Evolutionary conservation across 2,797 vertebrate genomes (phyloP), one percentile per base, ranked within the genome.

Genomic region (Naso thynnoides): DNA sequence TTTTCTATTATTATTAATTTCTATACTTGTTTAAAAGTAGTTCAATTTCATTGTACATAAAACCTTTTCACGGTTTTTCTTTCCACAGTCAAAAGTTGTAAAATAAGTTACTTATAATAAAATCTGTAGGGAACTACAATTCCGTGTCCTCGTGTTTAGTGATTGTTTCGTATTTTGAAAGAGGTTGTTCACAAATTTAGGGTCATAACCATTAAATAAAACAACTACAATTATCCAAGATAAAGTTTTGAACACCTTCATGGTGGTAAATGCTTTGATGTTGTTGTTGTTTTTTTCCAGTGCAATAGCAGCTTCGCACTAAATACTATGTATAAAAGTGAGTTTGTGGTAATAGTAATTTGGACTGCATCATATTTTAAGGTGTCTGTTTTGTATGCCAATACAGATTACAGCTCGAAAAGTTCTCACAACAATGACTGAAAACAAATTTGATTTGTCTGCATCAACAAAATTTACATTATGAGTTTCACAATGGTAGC

Each of bases 41-140:
- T 92, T 94, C 83, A 90, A 93, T 91, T 91, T 90, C 88, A 88
- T 86, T 94, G 92, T 94, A 93, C 85, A 94, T 94, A 93, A 92
- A 92, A 83, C 79, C 72, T 92, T 92, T 92, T 85, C 84, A 89
- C 83, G 63, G 77, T 91, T 92, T 93, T 93, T 92, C 88, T 93
- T 92, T 92, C 82, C 90, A 93, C 91, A 90, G 87, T 86, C 84
- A 93, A 90, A 92, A 88, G 84, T 91, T 95, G 93, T 94, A 92
- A 94, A 94, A 93, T 93, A 93, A 88, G 86, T 92, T 94, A 94
- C 93, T 93, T 93, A 92, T 92, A 95, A 94, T 94, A 95, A 94
- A 92, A 93, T 80, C 78, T 88, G 89, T 94, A 94, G 94, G 92
- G 89, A 93, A 94, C 91, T 92, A 91, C 89, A 93, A 85, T 79